Evolutionary conservation across 2,888 invertebrate species (phyloP), one percentile per base, ranked within the genome.

Genomic region (Himalopsyche japonica): DNA sequence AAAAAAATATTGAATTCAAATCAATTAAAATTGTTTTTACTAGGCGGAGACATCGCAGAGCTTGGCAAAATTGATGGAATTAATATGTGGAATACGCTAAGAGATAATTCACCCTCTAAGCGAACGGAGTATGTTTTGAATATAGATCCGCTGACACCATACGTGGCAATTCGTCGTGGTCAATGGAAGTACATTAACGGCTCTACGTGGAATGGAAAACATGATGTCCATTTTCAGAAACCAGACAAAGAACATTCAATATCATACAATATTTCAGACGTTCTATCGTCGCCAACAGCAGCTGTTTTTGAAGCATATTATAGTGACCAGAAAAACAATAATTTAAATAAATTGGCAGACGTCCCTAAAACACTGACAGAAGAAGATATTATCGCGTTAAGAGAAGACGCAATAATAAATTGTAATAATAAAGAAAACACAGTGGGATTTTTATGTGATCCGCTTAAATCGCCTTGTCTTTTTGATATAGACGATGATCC

Each of bases 401-500:
- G 85, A 82, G 77, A 76, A 18, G 88, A 90, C n/a, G 93, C 95
- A 0, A 93, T 92, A 32, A 88, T 96, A 0, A 89, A 90, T 4
- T 96, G 96, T 88, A 89, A 89, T 48, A 43, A 24, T 32, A 43
- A 70, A 27, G 79, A 81, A 34, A 76, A 70, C n/a, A 27, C 76
- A 8, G 70, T 30, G 7, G 80, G 70, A 37, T 76, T 82, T n/a
- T 34, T 76, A 5, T 98, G 98, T 89, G 89, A 93, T 80, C 96
- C 97, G 0, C 88, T 94, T 0, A 87, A 90, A 57, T 91, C 93
- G 0, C 95, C 97, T 0, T 98, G 98, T 88, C 91, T 98, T 8
- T 98, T 95, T 90, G 94, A 98, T 89, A 92, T 98, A 10, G 90
- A 91, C 0, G 90, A 93, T 12, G 98, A 98, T 91, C 98, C 98